Evolutionary conservation across 1,140 invertebrate genomes (phyloP).

Genomic region (Gonioctena quinquepunctata): DNA sequence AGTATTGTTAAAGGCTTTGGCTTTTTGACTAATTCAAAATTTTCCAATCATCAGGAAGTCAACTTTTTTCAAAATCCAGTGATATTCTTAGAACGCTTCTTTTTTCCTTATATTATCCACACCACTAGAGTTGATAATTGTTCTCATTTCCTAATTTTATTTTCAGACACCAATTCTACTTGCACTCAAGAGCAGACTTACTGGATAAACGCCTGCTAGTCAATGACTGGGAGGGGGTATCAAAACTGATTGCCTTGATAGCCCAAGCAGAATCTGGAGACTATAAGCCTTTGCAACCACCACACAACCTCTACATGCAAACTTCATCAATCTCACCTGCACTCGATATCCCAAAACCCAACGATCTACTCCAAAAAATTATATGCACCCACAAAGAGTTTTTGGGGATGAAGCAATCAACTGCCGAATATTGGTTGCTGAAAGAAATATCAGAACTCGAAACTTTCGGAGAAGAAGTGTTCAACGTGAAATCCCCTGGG

Average conservation of each 20-base stretch:
- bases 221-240: constrained; percentile 69
- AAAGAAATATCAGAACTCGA: constrained; percentile 78
- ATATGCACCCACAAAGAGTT: constrained; percentile 66
- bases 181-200: constrained; percentile 77
- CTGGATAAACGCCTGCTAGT: constrained; percentile 71
- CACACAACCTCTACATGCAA: constrained; percentile 62
- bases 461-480: constrained; percentile 82
- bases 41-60: too few species aligned
- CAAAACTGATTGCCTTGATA: constrained; percentile 75
- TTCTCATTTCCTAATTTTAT: constrained; percentile 24
- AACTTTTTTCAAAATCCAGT: too few species aligned
- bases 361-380: constrained; percentile 66
- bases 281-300: constrained; percentile 65
- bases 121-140: too few species aligned
- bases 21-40: too few species aligned
- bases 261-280: constrained; percentile 74
- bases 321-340: constrained; percentile 38
- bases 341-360: constrained; percentile 63
- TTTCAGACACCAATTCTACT: constrained; percentile 79
- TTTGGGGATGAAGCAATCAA: constrained; percentile 61
- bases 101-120: too few species aligned
- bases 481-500: constrained; percentile 67
- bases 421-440: constrained; percentile 80
- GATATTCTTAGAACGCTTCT: too few species aligned
- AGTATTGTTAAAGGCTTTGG: too few species aligned